Conservation (phyloP, 2,113 vertebrate species). For the Hippocampus barbouri region DNA sequence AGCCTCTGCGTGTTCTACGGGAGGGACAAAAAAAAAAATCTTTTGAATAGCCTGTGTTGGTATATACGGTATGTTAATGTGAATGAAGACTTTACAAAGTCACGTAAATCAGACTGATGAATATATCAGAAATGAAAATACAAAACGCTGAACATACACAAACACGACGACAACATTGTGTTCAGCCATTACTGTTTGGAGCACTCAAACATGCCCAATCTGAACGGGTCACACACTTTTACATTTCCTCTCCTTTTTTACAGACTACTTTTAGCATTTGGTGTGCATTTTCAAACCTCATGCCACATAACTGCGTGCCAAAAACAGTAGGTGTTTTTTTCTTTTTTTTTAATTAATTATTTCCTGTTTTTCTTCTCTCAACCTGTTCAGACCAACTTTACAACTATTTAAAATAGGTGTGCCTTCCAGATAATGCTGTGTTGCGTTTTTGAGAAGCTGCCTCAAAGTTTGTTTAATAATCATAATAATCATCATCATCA, state of each 20-base stretch:
- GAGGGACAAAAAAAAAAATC: not conserved
- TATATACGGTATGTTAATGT: not conserved
- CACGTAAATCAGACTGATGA: no score
- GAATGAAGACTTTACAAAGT: not conserved
- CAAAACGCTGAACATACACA: not conserved
- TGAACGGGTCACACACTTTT: not conserved
- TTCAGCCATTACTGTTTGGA: not conserved
- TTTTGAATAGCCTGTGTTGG: not conserved
- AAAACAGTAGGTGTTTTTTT: not conserved
- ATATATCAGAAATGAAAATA: no score
- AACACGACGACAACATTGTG: not conserved
- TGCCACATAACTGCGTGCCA: not conserved
- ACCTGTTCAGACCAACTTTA: slow-evolving; percentile 34
- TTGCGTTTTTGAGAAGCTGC: slow-evolving; percentile 12
- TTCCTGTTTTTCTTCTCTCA: slow-evolving; percentile 8
- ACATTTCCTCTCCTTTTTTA: no score
- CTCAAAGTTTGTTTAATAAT: slow-evolving; percentile 14
- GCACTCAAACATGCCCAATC: not conserved
- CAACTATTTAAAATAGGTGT: slow-evolving; percentile 18
- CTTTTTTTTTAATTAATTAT: slow-evolving; percentile 18
- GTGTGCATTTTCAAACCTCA: not conserved
- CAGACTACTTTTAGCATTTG: not conserved
- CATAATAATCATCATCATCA: no score
- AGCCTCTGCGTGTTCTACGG: not conserved
- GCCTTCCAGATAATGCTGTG: slow-evolving; percentile 4